A percentile compares a stretch with the other conserved stretches of the same genome.
These are phyloP conservation scores for Catonia carolina DNA, from an alignment of 2,888 invertebrate genomes.

Conservation along the genomic window DNA sequence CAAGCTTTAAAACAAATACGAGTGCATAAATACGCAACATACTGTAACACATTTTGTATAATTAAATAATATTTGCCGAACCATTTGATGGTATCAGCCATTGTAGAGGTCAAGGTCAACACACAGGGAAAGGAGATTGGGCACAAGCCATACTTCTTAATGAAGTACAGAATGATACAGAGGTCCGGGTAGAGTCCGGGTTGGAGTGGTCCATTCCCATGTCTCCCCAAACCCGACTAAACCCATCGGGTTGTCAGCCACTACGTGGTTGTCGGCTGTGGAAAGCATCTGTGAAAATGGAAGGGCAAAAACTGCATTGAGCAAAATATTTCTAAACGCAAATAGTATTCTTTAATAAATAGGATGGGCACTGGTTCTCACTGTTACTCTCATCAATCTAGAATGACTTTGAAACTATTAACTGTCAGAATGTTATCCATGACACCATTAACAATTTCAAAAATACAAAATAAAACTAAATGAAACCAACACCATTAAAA, in stretches of 20 bases:
- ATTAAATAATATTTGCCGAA: no score
- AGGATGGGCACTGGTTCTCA: not conserved
- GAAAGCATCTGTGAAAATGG: conserved; percentile 37
- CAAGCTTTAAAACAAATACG: no score
- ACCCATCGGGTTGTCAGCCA: conserved; percentile 21
- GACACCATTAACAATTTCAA: no score
- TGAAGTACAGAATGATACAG: conserved; percentile 9
- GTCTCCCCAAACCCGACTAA: conserved; percentile 30
- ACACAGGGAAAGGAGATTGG: not conserved
- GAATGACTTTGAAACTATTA: no score
- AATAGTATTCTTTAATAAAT: not conserved
- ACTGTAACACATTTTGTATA: no score
- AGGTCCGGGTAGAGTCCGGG: conserved; percentile 12
- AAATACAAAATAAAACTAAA: no score
- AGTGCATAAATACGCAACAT: no score
- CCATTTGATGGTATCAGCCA: no score
- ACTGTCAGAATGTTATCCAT: no score
- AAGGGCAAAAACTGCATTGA: conserved; percentile 41
- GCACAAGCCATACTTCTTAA: not conserved
- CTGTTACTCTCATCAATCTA: no score
- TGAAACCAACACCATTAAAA: not conserved
- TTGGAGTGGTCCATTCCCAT: conserved; percentile 23
- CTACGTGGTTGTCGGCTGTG: conserved; percentile 33
- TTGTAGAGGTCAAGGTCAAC: no score
- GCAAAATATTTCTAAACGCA: conserved; percentile 34